A percentile compares a stretch with the other conserved stretches of the same genome.
phyloP scores from a whole-genome alignment of 2,888 invertebrate genomes.

The Belgica antarctica region DNA sequence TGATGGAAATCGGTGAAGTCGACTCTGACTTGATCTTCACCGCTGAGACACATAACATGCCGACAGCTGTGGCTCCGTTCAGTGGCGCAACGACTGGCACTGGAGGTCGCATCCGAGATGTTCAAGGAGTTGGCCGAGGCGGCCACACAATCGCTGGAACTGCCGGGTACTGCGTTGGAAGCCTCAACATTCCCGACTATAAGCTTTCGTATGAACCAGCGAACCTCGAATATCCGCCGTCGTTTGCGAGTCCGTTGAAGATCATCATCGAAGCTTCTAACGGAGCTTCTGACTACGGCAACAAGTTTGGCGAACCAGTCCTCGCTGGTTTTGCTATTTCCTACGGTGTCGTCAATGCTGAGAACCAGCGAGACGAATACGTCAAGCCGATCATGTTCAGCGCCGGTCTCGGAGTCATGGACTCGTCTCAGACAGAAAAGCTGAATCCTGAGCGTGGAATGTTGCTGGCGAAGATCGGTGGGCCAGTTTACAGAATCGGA shows the following conservation, averaged over 20 bases:
- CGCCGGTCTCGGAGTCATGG: conserved; percentile 91
- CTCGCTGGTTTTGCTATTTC: conserved; percentile 88
- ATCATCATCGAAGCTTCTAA: conserved; percentile 94
- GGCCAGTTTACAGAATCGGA: conserved; percentile 96
- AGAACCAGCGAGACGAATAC: conserved; percentile 78
- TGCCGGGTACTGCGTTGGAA: conserved; percentile 95
- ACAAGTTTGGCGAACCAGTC: conserved; percentile 97
- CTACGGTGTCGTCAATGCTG: conserved; percentile 72
- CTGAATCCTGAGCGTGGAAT: conserved; percentile 74
- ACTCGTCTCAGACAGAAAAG: conserved; percentile 77
- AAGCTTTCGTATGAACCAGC: conserved; percentile 82
- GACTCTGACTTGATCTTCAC: conserved; percentile 92
- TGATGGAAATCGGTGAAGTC: conserved; percentile 60
- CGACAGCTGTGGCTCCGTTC: conserved; percentile 95
- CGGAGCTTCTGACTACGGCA: conserved; percentile 98
- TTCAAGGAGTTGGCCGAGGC: conserved; percentile 92
- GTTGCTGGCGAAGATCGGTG: conserved; percentile 92
- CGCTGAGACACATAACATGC: conserved; percentile 98
- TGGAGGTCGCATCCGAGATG: conserved; percentile 91
- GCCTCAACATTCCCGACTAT: conserved; percentile 83
- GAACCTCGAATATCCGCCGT: conserved; percentile 72
- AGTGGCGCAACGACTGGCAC: conserved; percentile 98
- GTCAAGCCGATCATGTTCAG: conserved; percentile 99
- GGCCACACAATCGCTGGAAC: conserved; percentile 93
- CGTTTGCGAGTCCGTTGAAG: conserved; percentile 86